Base-by-base conservation (phyloP, 2,797 vertebrate genomes). In the Bufotes viridis region DNA sequence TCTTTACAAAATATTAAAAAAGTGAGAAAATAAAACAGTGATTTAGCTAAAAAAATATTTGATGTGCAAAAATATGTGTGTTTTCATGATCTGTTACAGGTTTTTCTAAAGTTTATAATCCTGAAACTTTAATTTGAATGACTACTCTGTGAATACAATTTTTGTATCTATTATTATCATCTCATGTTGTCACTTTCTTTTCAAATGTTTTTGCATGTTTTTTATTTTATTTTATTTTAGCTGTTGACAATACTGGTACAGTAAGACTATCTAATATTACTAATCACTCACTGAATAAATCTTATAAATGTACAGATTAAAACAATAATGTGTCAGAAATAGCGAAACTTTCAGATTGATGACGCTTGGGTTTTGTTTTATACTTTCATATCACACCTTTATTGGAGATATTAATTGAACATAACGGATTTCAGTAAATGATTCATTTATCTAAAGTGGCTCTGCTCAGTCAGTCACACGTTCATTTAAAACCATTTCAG, bases 391-490 rank as follows among this genome's bases (percentile, higher is more conserved):
- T 57, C 67, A 78, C 61, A 24, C 72, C 29, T 57, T 88, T 78
- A 83, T 67, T 67, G 58, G 51, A 87, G 83, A 84, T 49, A 29
- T 75, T 67, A 78, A 89, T 63, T 80, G 63, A 89, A 87, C 22
- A 20, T 57, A 79, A 89, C 82, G 18, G 81, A 89, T 89, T 89
- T 89, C 81, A 80, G 85, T 87, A 89, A 89, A 89, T 89, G 85
- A 87, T 89, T 87, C 88, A 89, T 82, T 89, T 84, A 87, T 89
- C 88, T 85, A 74, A 87, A 89, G 88, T 89, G 88, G 85, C 34
- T 79, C 82, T 49, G 72, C 78, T 89, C 85, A 80, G 87, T 87
- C 88, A 89, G 70, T 72, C 69, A 20, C 85, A 74, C 87, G 85
- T 89, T 83, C 78, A 80, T 87, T 89, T 87, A 89, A 87, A 87